These are phyloP conservation scores for Thamnaconus septentrionalis DNA, from an alignment of 2,113 vertebrate species.

Conservation along the genomic window DNA sequence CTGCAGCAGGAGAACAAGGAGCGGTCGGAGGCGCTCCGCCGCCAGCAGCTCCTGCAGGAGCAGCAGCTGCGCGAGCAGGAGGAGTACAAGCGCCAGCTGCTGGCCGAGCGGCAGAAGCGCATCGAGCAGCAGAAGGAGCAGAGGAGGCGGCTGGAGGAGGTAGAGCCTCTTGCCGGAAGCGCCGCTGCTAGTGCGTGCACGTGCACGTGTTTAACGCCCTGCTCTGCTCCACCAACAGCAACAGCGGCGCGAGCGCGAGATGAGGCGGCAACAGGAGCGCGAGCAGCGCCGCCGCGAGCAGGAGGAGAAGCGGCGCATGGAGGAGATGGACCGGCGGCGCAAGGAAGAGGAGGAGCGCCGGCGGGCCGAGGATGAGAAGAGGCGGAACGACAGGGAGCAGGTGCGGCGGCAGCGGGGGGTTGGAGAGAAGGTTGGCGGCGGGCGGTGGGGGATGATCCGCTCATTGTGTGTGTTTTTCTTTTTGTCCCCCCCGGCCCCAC, in stretches of 20 bases:
- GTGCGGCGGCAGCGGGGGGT: slow-evolving; percentile 54
- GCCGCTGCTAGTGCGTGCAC: too few relatives aligned
- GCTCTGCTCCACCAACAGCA: slow-evolving; percentile 73
- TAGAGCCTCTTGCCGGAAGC: slow-evolving; percentile 35
- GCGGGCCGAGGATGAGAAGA: slow-evolving; percentile 93
- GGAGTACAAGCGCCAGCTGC: slow-evolving; percentile 94
- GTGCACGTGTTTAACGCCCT: too few relatives aligned
- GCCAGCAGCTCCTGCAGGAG: slow-evolving; percentile 96
- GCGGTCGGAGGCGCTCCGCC: slow-evolving; percentile 89
- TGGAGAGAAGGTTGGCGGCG: too few relatives aligned
- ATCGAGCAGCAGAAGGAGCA: slow-evolving; percentile 98
- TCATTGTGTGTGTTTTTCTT: neutral
- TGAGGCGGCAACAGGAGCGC: slow-evolving; percentile 94
- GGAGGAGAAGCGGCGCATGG: slow-evolving; percentile 91
- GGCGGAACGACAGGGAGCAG: slow-evolving; percentile 95
- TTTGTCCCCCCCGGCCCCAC: slow-evolving; percentile 9
- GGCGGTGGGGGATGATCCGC: too few relatives aligned
- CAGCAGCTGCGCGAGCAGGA: slow-evolving; percentile 97
- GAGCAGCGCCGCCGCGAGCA: slow-evolving; percentile 94
- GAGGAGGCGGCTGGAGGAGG: slow-evolving; percentile 92
- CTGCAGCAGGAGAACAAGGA: slow-evolving; percentile 99
- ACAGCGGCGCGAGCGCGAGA: slow-evolving; percentile 96
- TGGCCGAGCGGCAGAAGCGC: slow-evolving; percentile 95
- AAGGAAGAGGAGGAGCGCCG: slow-evolving; percentile 96
- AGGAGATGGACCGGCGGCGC: slow-evolving; percentile 92